Conservation (phyloP, 92 coral and sea anemone genomes). For the Epizoanthus ramosus region DNA sequence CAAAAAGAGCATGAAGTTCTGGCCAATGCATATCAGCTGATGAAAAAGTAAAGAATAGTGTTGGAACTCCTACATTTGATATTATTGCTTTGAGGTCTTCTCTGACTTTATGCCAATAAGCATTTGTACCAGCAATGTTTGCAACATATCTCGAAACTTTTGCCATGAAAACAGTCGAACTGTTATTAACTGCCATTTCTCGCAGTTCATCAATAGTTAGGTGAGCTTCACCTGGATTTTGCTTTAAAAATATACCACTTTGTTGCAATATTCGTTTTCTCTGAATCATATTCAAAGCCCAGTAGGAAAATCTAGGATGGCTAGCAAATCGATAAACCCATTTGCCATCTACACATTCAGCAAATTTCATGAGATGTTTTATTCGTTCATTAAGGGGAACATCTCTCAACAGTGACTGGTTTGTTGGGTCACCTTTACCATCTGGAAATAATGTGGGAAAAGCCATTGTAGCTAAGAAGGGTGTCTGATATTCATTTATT, state of each 20-base stretch:
- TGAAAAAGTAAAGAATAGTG: slow-evolving; percentile 57
- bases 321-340: slow-evolving; percentile 57
- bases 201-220: slow-evolving; percentile 52
- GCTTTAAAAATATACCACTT: slow-evolving; percentile 53
- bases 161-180: slow-evolving; percentile 41
- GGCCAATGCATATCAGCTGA: slow-evolving; percentile 91
- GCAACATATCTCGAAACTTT: slow-evolving; percentile 56
- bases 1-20: slow-evolving; percentile 67
- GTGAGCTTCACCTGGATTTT: slow-evolving; percentile 77
- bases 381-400: slow-evolving; percentile 36
- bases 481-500: slow-evolving; percentile 51
- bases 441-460: slow-evolving; percentile 67
- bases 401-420: slow-evolving; percentile 40
- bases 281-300: slow-evolving; percentile 57
- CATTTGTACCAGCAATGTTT: slow-evolving; percentile 54
- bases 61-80: slow-evolving; percentile 43
- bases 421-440: slow-evolving; percentile 64
- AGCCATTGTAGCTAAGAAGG: slow-evolving; percentile 49
- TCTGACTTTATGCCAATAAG: slow-evolving; percentile 39
- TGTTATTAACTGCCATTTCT: slow-evolving; percentile 48
- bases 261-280: slow-evolving; percentile 61
- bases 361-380: slow-evolving; percentile 56
- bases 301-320: slow-evolving; percentile 67
- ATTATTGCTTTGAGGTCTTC: slow-evolving; percentile 46
- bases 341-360: slow-evolving; percentile 42